Percentiles rank a stretch among this genome's conserved stretches.
Evolutionary conservation across 2,797 vertebrate genomes (phyloP).

Genomic region (Rhynchonycteris naso): DNA sequence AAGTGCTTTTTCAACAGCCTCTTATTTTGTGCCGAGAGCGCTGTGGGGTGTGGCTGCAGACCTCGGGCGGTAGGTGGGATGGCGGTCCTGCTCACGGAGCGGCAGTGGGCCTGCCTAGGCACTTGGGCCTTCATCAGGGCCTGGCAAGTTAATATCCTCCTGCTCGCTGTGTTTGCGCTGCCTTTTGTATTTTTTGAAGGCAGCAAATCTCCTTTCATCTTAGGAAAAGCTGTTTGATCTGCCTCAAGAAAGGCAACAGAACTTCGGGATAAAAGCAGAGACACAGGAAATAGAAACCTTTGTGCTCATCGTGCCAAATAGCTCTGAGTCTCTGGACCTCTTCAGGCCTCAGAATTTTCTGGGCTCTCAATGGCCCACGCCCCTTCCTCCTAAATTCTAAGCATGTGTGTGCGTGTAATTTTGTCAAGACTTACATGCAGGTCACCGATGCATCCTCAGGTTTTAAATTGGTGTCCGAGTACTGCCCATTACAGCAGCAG

Average conservation of each 20-base stretch:
- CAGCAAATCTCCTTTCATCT: neutral
- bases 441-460: neutral
- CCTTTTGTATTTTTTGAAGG: neutral
- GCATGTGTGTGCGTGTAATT: neutral
- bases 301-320: neutral
- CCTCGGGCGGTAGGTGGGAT: neutral
- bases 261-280: neutral
- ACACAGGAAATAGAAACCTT: neutral
- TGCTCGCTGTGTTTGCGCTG: accelerated
- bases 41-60: no score
- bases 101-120: neutral
- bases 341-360: neutral
- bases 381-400: neutral
- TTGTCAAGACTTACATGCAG: neutral
- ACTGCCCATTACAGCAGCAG: neutral
- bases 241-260: neutral
- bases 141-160: neutral
- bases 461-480: neutral
- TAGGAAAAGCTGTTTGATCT: neutral
- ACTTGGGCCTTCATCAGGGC: accelerated
- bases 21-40: neutral
- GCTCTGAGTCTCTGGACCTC: neutral
- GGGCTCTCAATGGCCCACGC: neutral
- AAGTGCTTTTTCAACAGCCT: neutral
- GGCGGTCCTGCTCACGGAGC: neutral